Evolutionary conservation across 1,140 invertebrate species (phyloP).

Genomic region (Hirudo medicinalis): DNA sequence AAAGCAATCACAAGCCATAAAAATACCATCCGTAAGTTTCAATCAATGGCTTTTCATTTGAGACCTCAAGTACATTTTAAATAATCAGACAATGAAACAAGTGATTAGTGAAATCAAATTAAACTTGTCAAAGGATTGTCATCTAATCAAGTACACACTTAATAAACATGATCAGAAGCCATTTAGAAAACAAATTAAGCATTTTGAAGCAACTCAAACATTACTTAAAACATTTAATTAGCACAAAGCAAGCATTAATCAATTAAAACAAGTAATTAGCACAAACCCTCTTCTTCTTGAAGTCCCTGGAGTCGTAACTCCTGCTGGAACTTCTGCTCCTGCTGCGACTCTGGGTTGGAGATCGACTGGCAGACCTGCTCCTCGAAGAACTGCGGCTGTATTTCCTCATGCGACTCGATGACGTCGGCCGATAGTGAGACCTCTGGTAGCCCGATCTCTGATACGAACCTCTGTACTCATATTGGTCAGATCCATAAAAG

Average conservation of each 20-base stretch:
- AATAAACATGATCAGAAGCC: too few relatives aligned
- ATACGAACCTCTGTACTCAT: slow-evolving; percentile 11
- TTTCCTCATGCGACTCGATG: slow-evolving; percentile 11
- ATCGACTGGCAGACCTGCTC: slow-evolving; percentile 11
- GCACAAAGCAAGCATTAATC: neutral
- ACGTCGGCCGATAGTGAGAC: neutral
- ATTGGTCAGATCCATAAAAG: slow-evolving; percentile 11
- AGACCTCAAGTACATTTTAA: too few relatives aligned
- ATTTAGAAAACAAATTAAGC: too few relatives aligned
- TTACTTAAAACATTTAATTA: too few relatives aligned
- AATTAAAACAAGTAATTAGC: neutral
- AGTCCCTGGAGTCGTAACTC: slow-evolving; percentile 17
- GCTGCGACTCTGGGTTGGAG: slow-evolving; percentile 15
- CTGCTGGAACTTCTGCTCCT: slow-evolving; percentile 15
- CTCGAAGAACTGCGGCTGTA: slow-evolving; percentile 14
- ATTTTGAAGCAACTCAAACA: too few relatives aligned
- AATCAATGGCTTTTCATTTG: too few relatives aligned
- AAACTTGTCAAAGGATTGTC: too few relatives aligned
- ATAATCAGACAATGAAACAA: too few relatives aligned
- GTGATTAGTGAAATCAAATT: too few relatives aligned
- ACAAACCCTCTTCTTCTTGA: slow-evolving; percentile 12
- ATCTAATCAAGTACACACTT: too few relatives aligned
- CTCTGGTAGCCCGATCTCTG: slow-evolving; percentile 6
- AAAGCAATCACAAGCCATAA: too few relatives aligned
- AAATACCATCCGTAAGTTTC: too few relatives aligned